These are phyloP conservation scores for Mungos mungo DNA, from an alignment of 2,113 vertebrate genomes.

Conservation along the genomic window DNA sequence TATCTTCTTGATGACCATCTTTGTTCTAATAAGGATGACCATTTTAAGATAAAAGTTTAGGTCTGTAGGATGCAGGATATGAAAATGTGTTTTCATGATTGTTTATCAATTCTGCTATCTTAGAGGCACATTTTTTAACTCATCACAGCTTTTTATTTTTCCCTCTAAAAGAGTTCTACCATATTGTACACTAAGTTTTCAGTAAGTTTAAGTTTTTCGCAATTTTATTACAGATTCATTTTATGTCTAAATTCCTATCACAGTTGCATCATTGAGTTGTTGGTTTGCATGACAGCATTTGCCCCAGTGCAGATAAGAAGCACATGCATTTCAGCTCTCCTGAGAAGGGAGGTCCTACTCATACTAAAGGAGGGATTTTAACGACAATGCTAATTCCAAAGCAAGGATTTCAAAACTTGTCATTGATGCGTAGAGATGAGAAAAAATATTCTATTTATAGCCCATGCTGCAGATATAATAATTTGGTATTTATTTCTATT, in stretches of 20 bases:
- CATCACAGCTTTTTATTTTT: not conserved
- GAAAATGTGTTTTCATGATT: conserved; percentile 50
- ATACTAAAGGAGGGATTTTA: conserved; percentile 28
- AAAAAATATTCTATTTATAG: conserved; percentile 20
- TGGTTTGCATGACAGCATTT: conserved; percentile 53
- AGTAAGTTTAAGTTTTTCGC: conserved; percentile 48
- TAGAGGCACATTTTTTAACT: conserved; percentile 38
- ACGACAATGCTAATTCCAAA: conserved; percentile 30
- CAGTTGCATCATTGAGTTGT: conserved; percentile 58
- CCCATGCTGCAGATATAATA: not conserved
- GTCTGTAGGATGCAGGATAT: not conserved
- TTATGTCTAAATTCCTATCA: conserved; percentile 59
- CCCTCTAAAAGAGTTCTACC: not conserved
- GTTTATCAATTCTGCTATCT: conserved; percentile 26
- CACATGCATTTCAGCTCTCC: not conserved
- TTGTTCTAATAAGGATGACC: conserved; percentile 14
- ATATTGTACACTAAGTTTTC: conserved; percentile 53
- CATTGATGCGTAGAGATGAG: conserved; percentile 49
- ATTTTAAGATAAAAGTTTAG: conserved; percentile 57
- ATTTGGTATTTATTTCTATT: not conserved
- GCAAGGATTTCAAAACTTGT: conserved; percentile 66
- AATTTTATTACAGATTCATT: conserved; percentile 68
- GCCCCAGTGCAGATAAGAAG: conserved; percentile 65
- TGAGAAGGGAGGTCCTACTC: conserved; percentile 47
- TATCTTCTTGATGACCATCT: not conserved